Evolutionary conservation across 1,140 invertebrate genomes (phyloP), one percentile per base, ranked within the genome.

Genomic region (Neoseiulus cucumeris): DNA sequence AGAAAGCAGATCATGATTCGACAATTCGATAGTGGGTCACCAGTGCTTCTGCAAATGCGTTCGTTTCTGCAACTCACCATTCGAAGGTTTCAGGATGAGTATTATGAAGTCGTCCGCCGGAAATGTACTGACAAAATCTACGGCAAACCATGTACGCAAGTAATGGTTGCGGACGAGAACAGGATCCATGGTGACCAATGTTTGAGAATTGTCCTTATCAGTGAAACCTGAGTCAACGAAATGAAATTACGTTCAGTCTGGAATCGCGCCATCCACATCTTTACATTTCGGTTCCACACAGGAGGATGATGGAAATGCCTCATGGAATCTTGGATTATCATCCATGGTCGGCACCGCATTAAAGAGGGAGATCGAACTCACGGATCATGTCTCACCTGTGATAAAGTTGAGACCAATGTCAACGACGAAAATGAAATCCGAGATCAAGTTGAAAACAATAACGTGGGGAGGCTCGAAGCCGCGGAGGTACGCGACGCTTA

Each of bases 391-490:
- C 51, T 59, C 51, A 59, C 51, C 51, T n/a, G 51, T 59, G 51
- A 59, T 25, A 20, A 59, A 59, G 51, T 59, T 59, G 51, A 59
- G 51, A 25, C 51, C 22, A 20, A 59, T 59, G 51, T 59, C 51
- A 25, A 59, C 33, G 4, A 25, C 25, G 51, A 59, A 59, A 59
- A 59, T 25, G 25, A 59, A 20, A 59, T 59, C 51, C 22, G 51
- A 59, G 14, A 59, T 14, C 14, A 59, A 20, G 33, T 59, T 59
- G 51, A 59, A 59, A 17, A 59, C 22, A 2, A 59, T 59, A 20
- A 59, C 51, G 22, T 25, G 33, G 22, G 33, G 51, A 14, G 51
- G 51, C 33, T 59, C 51, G 22, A 59, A 59, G 9, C 22, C 14
- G 14, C 51, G 51, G 33, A 59, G 33, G 22, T 59, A 59, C 17